phyloP scores from a whole-genome alignment of 1,140 invertebrate species.

The Pseudobourletiella spinata region DNA sequence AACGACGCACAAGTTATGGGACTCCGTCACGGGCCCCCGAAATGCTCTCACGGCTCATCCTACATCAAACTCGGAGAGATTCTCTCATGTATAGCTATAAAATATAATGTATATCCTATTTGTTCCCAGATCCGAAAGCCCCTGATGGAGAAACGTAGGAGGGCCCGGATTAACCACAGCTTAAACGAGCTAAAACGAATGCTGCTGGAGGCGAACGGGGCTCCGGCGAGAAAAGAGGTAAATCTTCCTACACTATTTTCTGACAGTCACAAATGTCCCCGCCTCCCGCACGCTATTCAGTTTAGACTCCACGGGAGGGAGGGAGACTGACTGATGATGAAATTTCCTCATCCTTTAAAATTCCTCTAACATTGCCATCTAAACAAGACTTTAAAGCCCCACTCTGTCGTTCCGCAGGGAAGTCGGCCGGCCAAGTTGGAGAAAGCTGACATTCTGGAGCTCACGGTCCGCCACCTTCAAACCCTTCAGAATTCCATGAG shows the following conservation, averaged over 20 bases:
- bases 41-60: no score
- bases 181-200: constrained; percentile 54
- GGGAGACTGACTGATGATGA: no score
- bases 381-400: no score
- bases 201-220: constrained; percentile 46
- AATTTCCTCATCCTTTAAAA: no score
- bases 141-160: constrained; percentile 57
- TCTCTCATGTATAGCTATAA: neutral
- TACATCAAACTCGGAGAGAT: no score
- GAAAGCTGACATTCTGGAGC: constrained; percentile 90
- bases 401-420: constrained; percentile 37
- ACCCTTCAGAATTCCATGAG: constrained; percentile 38
- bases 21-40: no score
- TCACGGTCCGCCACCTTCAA: constrained; percentile 53
- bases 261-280: no score
- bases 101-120: constrained; percentile 1
- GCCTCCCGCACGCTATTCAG: no score
- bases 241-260: no score
- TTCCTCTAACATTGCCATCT: no score
- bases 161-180: constrained; percentile 58
- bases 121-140: constrained; percentile 54
- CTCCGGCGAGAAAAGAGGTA: constrained; percentile 35
- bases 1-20: no score
- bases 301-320: no score
- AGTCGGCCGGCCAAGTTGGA: constrained; percentile 64